Evolutionary conservation across 2,113 vertebrate species (phyloP), one percentile per base, ranked within the genome.

Genomic region (Austrofundulus limnaeus): DNA sequence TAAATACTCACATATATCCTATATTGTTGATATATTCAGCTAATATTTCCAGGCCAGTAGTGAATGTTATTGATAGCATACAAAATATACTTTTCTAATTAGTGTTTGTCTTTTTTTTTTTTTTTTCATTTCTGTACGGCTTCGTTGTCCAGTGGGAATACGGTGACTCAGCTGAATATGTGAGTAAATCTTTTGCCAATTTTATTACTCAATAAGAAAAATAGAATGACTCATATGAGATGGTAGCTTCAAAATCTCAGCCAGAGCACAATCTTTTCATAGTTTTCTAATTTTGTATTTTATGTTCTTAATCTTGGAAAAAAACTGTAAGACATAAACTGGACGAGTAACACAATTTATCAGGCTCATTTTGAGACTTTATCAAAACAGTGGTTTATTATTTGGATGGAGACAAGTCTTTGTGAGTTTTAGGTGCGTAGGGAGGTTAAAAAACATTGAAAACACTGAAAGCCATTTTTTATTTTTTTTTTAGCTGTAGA

Each of bases 141-240:
- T 63, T 47, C 46, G 19, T 77, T 20, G 4, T 57, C 90, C 90
- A 96, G 94, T 95, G 95, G 95, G 94, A 94, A 94, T 92, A 93
- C 85, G 94, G 94, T 93, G 94, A 97, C 90, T 92, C 95, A 85
- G 72, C 94, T 84, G 92, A 96, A 94, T 94, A 98, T 91, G 97
- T 98, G 92, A 98, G 97, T 98, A 95, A 80, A 87, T 75, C 52
- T 61, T 20, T 54, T 23, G 78, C 72, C 55, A 28, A 43, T 24
- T 11, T 5, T 69, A 14, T 69, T 56, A 70, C 72, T 78, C 43
- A 20, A 45, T 66, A 15, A 52, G 60, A 23, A 61, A 59, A 55
- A 38, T 59, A 49, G 21, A 59, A 61, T 76, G 38, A 77, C 49
- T 77, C 59, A 77, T 61, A 48, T 54, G 31, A 73, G 59, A 73